A percentile compares a stretch with the other conserved stretches of the same genome.
These are phyloP conservation scores for Drosophila jambulina DNA, from an alignment of 1,140 invertebrate species.

Conservation along the genomic window DNA sequence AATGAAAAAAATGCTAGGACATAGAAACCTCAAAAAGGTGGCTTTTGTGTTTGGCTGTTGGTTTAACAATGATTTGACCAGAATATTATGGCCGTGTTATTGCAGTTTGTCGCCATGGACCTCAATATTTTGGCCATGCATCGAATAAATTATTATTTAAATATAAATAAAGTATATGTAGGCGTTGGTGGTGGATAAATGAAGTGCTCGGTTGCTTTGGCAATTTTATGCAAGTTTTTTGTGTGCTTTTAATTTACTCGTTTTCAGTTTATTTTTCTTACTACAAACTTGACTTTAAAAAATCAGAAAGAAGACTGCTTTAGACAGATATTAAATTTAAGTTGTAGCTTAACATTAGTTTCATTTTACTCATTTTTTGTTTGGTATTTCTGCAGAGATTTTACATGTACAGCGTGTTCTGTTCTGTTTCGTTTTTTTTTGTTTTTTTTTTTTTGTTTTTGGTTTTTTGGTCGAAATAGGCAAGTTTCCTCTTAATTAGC, in stretches of 20 bases:
- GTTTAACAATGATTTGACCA: constrained; percentile 67
- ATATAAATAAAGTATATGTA: constrained; percentile 26
- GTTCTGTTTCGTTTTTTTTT: too few species aligned
- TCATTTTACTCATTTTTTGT: constrained; percentile 5
- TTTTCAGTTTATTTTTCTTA: constrained; percentile 2
- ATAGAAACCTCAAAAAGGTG: constrained; percentile 76
- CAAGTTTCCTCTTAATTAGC: constrained; percentile 35
- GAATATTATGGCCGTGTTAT: constrained; percentile 56
- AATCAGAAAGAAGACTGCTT: not conserved
- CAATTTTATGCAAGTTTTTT: constrained; percentile 6
- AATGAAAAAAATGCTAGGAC: not conserved
- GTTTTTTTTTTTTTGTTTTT: constrained; percentile 37
- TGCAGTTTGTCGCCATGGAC: constrained; percentile 59
- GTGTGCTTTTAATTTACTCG: constrained; percentile 2
- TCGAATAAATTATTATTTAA: constrained; percentile 27
- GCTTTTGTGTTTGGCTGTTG: constrained; percentile 79
- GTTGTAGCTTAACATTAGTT: constrained; percentile 5
- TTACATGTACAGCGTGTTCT: constrained; percentile 21
- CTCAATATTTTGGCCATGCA: constrained; percentile 63
- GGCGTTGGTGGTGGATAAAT: not conserved
- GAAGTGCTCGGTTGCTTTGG: constrained; percentile 9
- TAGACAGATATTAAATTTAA: not conserved
- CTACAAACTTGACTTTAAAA: constrained; percentile 3
- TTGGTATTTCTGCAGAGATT: constrained; percentile 30
- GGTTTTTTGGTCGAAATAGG: constrained; percentile 74